Percentiles rank a stretch among this genome's conserved stretches.
Evolutionary conservation across 1,140 invertebrate genomes (phyloP).

Genomic region (Polypedilum pembai): DNA sequence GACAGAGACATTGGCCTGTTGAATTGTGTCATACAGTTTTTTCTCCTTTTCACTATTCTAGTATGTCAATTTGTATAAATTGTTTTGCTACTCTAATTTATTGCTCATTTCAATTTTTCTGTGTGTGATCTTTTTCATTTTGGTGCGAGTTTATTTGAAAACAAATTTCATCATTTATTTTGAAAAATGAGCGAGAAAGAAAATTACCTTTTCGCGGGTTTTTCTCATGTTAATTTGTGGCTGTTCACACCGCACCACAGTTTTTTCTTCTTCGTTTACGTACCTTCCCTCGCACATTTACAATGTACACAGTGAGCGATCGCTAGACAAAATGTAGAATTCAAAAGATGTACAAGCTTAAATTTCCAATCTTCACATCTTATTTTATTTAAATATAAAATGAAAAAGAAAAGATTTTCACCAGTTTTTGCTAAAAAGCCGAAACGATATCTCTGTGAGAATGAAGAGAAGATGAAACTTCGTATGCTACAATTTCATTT

Average conservation of each 20-base stretch:
- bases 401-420: too few species aligned
- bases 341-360: background rate
- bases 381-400: background rate
- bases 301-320: background rate
- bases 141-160: background rate
- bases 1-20: background rate
- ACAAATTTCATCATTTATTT: slow-evolving; percentile 23
- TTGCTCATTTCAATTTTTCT: background rate
- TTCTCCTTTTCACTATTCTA: too few species aligned
- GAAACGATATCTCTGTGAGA: background rate
- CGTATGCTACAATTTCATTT: background rate
- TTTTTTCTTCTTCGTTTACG: background rate
- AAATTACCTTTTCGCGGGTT: background rate
- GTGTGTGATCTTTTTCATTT: background rate
- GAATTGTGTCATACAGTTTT: background rate
- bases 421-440: background rate
- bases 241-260: slow-evolving; percentile 15
- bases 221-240: background rate
- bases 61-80: too few species aligned
- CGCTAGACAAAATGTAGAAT: background rate
- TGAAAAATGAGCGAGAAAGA: background rate
- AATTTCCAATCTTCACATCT: background rate
- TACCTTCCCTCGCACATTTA: background rate
- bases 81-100: background rate
- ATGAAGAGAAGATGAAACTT: background rate